These are phyloP conservation scores for Tuberolachnus salignus DNA, from an alignment of 2,888 invertebrate species.

Conservation along the genomic window DNA sequence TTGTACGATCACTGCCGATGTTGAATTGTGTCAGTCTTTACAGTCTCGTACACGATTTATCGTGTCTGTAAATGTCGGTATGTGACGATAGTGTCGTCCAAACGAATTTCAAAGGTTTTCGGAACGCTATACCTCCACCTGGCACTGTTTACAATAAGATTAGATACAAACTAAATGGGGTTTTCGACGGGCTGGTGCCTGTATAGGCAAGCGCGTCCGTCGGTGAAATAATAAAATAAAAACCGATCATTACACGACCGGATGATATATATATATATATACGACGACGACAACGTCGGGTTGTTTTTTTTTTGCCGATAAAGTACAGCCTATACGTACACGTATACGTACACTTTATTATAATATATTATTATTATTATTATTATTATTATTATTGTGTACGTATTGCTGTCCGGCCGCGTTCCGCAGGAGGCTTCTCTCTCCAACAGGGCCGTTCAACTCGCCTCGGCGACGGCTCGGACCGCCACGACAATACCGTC, in stretches of 20 bases:
- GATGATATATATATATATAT: slow-evolving; percentile 12
- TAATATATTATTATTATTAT: no score
- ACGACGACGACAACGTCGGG: background rate
- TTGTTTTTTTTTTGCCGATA: slow-evolving; percentile 19
- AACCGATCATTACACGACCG: slow-evolving; percentile 10
- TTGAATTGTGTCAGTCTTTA: no score
- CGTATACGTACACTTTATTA: background rate
- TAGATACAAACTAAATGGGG: background rate
- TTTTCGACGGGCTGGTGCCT: background rate
- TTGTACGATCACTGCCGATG: no score
- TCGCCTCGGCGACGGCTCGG: slow-evolving; percentile 1
- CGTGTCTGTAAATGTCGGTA: no score
- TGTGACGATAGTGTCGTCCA: no score
- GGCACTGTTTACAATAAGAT: no score
- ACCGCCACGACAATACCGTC: background rate
- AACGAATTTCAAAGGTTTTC: no score
- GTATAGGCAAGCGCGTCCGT: no score
- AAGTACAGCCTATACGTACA: background rate
- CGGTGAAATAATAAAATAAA: background rate
- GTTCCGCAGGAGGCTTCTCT: no score
- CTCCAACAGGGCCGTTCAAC: slow-evolving; percentile 43
- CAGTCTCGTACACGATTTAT: no score
- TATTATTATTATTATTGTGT: no score
- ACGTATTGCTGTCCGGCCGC: background rate
- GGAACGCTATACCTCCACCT: no score